phyloP scores from a whole-genome alignment of 2,113 vertebrate species.

The Sporophila hypoxantha region DNA sequence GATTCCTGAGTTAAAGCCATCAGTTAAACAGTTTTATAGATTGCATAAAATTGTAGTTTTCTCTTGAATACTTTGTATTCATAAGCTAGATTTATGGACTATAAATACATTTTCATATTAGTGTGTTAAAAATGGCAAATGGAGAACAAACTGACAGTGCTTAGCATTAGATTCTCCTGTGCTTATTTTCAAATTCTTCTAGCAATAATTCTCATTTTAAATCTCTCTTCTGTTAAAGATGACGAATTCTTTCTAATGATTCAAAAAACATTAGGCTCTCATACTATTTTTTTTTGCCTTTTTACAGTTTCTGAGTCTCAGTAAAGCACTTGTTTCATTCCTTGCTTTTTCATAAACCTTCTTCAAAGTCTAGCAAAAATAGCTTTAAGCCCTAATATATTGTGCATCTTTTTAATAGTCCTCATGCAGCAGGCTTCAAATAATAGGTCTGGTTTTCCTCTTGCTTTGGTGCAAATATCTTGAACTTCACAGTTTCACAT shows the following conservation, averaged over 20 bases:
- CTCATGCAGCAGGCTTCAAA: not conserved
- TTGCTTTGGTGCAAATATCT: not conserved
- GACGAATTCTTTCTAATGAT: not conserved
- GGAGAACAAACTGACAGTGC: not conserved
- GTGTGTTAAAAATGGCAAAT: not conserved
- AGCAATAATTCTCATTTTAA: not conserved
- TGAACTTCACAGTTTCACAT: not conserved
- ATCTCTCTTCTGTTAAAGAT: not conserved
- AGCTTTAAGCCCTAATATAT: not conserved
- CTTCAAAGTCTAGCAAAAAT: not conserved
- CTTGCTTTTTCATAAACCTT: not conserved
- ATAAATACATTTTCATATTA: not conserved
- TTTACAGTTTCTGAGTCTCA: not conserved
- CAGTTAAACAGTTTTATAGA: not conserved
- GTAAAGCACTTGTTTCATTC: not conserved
- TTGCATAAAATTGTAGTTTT: not conserved
- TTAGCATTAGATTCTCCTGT: not conserved
- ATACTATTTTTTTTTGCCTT: not conserved
- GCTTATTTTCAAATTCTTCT: slow-evolving; percentile 19
- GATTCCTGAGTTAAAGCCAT: not conserved
- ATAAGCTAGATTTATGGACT: not conserved
- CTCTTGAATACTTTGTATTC: not conserved
- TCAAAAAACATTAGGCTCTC: not conserved
- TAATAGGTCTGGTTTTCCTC: not conserved
- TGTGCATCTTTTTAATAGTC: not conserved